Base-by-base conservation (phyloP, 2,888 invertebrate species). In the Torymus texanus region DNA sequence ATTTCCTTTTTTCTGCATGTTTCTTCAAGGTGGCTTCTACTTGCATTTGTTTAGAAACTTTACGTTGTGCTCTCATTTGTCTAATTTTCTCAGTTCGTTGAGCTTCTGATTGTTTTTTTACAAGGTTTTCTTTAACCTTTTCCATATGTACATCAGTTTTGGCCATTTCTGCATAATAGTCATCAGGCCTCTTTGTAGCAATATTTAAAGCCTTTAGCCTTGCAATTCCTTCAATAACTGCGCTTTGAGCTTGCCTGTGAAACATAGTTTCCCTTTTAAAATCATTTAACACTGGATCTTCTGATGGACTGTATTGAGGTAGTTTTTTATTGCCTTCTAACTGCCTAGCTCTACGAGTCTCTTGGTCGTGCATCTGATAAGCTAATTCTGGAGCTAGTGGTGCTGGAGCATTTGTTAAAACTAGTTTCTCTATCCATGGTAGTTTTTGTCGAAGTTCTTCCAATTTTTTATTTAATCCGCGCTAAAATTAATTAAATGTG, bases 131-230 rank as follows among this genome's bases (percentile, higher is more conserved):
- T 67, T 97, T 93, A 0, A 98, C 95, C 91, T 97, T 98, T 87
- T 98, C 97, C 99, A 99, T 99, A 87, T 99, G 99, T 53, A 94
- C 94, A 91, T 99, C 99, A 14, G 96, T 93, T 90, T 99, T 99
- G 0, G 97, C 97, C 99, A 99, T 99, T 92, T 99, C 97, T 0
- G 99, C 99, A 91, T 98, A 99, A 90, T 98, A 99, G 90, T 99
- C 99, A 76, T 97, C 96, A 0, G 99, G 99, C 70, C 95, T 93
- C 87, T 94, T 95, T 0, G 97, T 98, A 0, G 94, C 92, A 66
- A 98, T 91, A 21, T 94, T 94, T 5, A 96, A 89, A 58, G 94
- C 93, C 81, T 96, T 95, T 11, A 99, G 91, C 83, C 93, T 93
- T 65, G 94, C 94, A 24, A 99, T 92, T 0, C 95, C 96, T 82